Conservation (phyloP, 2,113 vertebrate species). For the Cebus imitator region DNA sequence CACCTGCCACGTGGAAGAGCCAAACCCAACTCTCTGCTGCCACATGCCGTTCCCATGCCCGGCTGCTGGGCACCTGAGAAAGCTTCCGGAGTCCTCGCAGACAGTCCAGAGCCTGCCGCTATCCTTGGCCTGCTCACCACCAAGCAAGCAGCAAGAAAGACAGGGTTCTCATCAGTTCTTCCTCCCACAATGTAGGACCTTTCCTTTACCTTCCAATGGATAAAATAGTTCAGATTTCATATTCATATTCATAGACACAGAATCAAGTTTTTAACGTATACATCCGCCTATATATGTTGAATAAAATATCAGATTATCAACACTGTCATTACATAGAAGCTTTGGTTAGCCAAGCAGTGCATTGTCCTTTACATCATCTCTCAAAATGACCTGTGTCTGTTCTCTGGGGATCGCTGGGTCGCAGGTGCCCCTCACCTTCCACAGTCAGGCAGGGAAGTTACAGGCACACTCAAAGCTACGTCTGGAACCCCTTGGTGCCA, state of each 20-base stretch:
- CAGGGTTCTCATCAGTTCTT: background rate
- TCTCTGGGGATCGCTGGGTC: slow-evolving; percentile 77
- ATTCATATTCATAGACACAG: slow-evolving; percentile 79
- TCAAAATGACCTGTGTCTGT: slow-evolving; percentile 76
- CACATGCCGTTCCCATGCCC: slow-evolving; percentile 56
- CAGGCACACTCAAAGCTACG: background rate
- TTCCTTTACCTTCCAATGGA: slow-evolving; percentile 81
- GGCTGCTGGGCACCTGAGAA: slow-evolving; percentile 17
- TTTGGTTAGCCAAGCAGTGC: slow-evolving; percentile 77
- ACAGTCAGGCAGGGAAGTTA: background rate
- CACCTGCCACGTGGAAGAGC: slow-evolving; percentile 61
- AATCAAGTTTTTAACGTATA: slow-evolving; percentile 79
- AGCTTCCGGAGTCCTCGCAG: slow-evolving; percentile 12
- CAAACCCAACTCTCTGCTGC: slow-evolving; percentile 65
- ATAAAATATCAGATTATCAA: slow-evolving; percentile 78
- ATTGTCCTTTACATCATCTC: slow-evolving; percentile 61
- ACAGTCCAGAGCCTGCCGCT: background rate
- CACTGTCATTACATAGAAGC: slow-evolving; percentile 80
- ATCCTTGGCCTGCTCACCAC: slow-evolving; percentile 24
- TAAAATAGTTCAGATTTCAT: slow-evolving; percentile 80
- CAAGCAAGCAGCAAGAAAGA: background rate
- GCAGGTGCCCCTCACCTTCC: background rate
- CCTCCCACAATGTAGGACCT: slow-evolving; percentile 67
- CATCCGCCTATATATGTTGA: slow-evolving; percentile 76
- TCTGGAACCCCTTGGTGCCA: background rate